phyloP scores from a whole-genome alignment of 2,113 vertebrate species.

The Trogon surrucura region DNA sequence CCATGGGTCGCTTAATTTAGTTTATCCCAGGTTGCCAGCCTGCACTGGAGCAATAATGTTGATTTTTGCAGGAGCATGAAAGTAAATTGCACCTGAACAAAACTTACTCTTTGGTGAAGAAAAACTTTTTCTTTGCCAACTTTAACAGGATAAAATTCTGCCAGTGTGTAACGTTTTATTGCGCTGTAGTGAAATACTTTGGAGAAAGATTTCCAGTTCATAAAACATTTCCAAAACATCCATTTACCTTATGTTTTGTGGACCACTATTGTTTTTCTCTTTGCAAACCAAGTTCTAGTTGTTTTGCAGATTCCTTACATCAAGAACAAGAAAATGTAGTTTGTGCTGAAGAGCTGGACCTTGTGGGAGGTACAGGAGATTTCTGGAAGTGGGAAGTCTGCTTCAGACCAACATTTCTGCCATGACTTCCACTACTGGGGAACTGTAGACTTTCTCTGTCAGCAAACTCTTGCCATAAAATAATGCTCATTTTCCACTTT shows the following conservation, averaged over 20 bases:
- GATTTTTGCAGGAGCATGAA: constrained; percentile 28
- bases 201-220: constrained; percentile 68
- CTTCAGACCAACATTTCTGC: background rate
- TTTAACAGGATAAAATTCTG: constrained; percentile 54
- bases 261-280: constrained; percentile 33
- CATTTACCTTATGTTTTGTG: constrained; percentile 8
- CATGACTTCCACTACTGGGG: background rate
- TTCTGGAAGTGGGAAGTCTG: background rate
- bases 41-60: background rate
- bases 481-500: background rate
- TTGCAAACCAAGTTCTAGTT: constrained; percentile 9
- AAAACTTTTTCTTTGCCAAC: constrained; percentile 25
- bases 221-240: constrained; percentile 53
- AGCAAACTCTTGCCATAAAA: background rate
- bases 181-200: constrained; percentile 29
- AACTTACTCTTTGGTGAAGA: constrained; percentile 52
- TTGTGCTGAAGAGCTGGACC: background rate
- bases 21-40: background rate
- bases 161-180: constrained; percentile 41
- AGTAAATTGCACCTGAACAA: constrained; percentile 54
- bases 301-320: constrained; percentile 6
- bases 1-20: background rate
- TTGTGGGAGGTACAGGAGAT: background rate
- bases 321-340: background rate
- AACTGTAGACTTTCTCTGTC: background rate